These are phyloP conservation scores for Cheilinus undulatus DNA, from an alignment of 2,113 vertebrate species.

Conservation along the genomic window DNA sequence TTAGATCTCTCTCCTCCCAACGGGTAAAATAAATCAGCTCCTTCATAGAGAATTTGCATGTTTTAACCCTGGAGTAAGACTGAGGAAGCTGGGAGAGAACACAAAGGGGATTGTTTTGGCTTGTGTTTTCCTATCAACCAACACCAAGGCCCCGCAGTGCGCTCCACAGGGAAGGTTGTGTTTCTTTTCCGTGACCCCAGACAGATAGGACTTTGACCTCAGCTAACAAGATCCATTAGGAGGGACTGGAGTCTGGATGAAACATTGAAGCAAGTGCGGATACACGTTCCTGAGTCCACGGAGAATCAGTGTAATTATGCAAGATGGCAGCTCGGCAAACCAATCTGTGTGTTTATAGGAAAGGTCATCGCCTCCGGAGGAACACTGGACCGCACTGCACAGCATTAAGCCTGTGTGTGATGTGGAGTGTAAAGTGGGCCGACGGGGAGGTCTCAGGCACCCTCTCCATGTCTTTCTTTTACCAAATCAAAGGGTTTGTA, in stretches of 20 bases:
- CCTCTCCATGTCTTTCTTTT: constrained; percentile 7
- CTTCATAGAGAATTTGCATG: constrained; percentile 69
- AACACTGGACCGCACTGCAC: constrained; percentile 56
- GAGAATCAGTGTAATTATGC: constrained; percentile 63
- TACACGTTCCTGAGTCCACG: constrained; percentile 31
- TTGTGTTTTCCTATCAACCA: constrained; percentile 41
- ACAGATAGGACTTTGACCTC: constrained; percentile 66
- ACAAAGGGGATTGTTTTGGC: constrained; percentile 26
- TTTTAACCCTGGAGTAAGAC: constrained; percentile 58
- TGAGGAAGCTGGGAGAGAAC: constrained; percentile 29
- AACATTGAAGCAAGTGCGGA: constrained; percentile 45
- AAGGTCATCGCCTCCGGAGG: constrained; percentile 70
- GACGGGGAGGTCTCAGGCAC: constrained; percentile 51
- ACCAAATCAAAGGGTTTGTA: constrained; percentile 52
- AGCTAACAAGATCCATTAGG: constrained; percentile 69
- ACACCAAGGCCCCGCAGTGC: constrained; percentile 16
- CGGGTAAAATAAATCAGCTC: constrained; percentile 70
- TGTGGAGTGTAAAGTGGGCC: constrained; percentile 70
- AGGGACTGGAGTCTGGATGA: constrained; percentile 43
- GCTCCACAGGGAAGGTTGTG: constrained; percentile 45
- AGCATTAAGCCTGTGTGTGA: constrained; percentile 65
- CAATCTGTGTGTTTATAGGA: constrained; percentile 66
- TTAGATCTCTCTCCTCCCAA: constrained; percentile 77
- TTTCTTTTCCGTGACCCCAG: constrained; percentile 58
- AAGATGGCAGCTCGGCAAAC: constrained; percentile 60